Evolutionary conservation across 2,888 invertebrate species (phyloP).

Genomic region (Nomada fucata): DNA sequence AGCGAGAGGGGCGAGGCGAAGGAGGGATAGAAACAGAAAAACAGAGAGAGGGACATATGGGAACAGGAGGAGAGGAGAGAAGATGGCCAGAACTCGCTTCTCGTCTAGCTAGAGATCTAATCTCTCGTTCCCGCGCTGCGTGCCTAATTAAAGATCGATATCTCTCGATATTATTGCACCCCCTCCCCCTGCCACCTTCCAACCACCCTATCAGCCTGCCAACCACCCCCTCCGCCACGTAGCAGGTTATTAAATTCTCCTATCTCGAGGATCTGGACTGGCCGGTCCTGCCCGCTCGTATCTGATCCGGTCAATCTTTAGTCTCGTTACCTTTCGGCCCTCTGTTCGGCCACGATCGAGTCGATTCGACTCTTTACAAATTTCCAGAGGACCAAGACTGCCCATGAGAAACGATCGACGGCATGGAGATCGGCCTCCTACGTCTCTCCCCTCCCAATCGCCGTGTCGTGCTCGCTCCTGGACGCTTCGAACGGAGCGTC

Average conservation of each 20-base stretch:
- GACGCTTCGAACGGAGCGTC: not conserved
- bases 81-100: conserved; percentile 73
- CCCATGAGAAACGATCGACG: conserved; percentile 21
- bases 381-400: conserved; percentile 47
- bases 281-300: conserved; percentile 77
- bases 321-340: conserved; percentile 77
- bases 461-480: too few species aligned
- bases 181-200: conserved; percentile 65
- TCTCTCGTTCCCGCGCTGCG: conserved; percentile 83
- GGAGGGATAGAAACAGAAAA: conserved; percentile 34
- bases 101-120: conserved; percentile 81
- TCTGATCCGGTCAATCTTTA: conserved; percentile 80
- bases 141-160: conserved; percentile 85
- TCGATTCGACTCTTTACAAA: conserved; percentile 65
- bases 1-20: conserved; percentile 20
- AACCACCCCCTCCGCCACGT: conserved; percentile 58
- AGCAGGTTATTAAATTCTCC: conserved; percentile 84
- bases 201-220: conserved; percentile 56
- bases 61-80: conserved; percentile 56
- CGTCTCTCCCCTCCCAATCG: too few species aligned
- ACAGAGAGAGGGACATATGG: conserved; percentile 23
- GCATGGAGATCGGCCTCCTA: not conserved
- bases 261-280: conserved; percentile 82
- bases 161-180: conserved; percentile 84
- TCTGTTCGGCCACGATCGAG: conserved; percentile 53